These are phyloP conservation scores for Ctenosaura bakeri DNA, from an alignment of 2,797 vertebrate genomes.

Conservation along the genomic window DNA sequence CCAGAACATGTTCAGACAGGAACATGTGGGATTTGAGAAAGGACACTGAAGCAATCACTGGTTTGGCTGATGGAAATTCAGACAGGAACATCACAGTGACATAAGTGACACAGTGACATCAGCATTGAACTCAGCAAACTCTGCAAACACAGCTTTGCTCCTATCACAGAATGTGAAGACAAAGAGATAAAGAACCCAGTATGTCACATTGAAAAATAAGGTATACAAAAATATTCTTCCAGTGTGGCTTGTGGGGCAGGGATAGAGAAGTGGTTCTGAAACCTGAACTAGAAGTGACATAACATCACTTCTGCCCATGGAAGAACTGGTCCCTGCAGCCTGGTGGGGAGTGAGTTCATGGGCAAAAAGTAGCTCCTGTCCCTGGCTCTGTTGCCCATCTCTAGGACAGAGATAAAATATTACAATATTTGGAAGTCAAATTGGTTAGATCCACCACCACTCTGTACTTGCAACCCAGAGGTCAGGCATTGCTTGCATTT, in stretches of 20 bases:
- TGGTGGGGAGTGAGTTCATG: no score
- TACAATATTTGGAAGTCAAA: not conserved
- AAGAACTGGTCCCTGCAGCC: no score
- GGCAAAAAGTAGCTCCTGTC: no score
- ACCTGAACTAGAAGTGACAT: no score
- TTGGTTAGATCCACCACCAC: not conserved
- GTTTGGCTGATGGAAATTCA: constrained; percentile 52
- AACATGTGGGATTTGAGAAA: constrained; percentile 79
- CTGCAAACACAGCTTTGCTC: constrained; percentile 74
- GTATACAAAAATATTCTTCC: not conserved
- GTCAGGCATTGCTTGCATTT: not conserved
- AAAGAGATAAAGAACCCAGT: not conserved
- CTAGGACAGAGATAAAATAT: not conserved
- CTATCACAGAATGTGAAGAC: constrained; percentile 57
- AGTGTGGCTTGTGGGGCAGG: not conserved
- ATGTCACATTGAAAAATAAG: not conserved
- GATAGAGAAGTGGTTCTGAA: no score
- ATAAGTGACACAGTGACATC: constrained; percentile 75
- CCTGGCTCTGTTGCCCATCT: no score
- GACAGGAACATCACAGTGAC: constrained; percentile 78
- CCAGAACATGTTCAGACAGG: constrained; percentile 56
- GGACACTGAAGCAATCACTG: constrained; percentile 64
- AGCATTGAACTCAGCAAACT: constrained; percentile 84
- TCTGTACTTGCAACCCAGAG: not conserved
- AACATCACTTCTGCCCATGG: no score